These are phyloP conservation scores for Spinus pinus DNA, from an alignment of 2,797 vertebrate genomes.

Conservation along the genomic window DNA sequence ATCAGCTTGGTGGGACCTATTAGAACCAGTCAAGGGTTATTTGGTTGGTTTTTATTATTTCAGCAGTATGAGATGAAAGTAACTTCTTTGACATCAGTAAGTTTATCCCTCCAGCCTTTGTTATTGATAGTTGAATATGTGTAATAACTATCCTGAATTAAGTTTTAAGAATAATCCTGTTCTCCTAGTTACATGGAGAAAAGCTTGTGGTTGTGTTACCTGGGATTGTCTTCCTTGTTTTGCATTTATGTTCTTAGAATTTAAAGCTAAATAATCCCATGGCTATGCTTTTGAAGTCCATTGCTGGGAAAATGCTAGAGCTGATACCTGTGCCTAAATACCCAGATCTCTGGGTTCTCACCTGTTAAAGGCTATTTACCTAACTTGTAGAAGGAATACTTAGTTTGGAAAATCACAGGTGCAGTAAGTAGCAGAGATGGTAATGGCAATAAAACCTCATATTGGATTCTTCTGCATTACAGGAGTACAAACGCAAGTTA, in stretches of 20 bases:
- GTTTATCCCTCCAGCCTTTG: not conserved
- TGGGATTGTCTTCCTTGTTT: not conserved
- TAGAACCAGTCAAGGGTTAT: not conserved
- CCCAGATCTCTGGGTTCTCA: not conserved
- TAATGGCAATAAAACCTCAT: not conserved
- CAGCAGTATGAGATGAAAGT: not conserved
- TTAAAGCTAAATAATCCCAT: not conserved
- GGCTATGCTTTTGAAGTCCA: not conserved
- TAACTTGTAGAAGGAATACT: not conserved
- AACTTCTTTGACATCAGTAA: not conserved
- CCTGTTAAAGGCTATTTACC: not conserved
- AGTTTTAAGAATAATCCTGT: not conserved
- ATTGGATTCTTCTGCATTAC: slow-evolving; percentile 66
- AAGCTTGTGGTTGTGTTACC: not conserved
- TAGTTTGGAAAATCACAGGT: not conserved
- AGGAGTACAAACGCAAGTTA: slow-evolving; percentile 98
- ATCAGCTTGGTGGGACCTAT: not conserved
- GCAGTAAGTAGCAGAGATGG: not conserved
- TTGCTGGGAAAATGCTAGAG: not conserved
- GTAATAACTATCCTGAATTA: not conserved
- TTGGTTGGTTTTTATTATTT: not conserved
- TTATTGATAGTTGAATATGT: not conserved
- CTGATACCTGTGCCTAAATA: not conserved
- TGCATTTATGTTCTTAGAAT: not conserved
- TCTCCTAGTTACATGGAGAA: not conserved